Evolutionary conservation across 2,888 invertebrate genomes (phyloP), one percentile per base, ranked within the genome.

Genomic region (Molanna angustata): DNA sequence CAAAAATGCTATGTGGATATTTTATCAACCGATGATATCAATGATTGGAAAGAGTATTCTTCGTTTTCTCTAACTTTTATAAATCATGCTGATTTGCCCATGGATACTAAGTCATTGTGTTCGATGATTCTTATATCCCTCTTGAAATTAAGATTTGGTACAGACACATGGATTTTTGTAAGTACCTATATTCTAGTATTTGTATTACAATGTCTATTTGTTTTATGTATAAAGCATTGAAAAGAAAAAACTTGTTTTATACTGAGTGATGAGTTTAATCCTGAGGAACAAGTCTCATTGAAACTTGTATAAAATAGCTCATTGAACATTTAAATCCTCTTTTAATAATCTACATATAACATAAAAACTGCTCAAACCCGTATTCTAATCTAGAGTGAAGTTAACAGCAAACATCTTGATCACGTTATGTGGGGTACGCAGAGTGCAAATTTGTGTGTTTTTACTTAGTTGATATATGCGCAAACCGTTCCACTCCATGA

Each of bases 61-160:
- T 7, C 19, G n/a, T 9, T 40, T 7, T 52, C 31, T 19, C 17
- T 18, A 18, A 52, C 16, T 33, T 49, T 57, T 4, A 63, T 73
- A 20, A 63, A 64, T 7, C 61, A 73, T 56, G 62, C 66, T 9
- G 71, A 72, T 46, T 66, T 79, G 14, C 73, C 76, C 0, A 76
- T 79, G 68, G 80, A 82, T 62, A 73, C 76, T 3, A 77, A 78
- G 61, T 70, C 71, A 4, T 79, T 80, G 64, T 74, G 74, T 44
- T 79, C 76, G 1, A 65, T 77, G 37, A 65, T 78, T 19, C 65
- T 78, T 49, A 69, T 74, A 0, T 67, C 74, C 46, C 67, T 70
- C 57, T 67, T 69, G 1, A 69, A 68, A 49, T 62, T 68, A 13
- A 64, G 60, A 2, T 54, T 61, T 13, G 59, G 62, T 0, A 14